Evolutionary conservation across 2,113 vertebrate species (phyloP).

Genomic region (Phrynosoma blainvillii): DNA sequence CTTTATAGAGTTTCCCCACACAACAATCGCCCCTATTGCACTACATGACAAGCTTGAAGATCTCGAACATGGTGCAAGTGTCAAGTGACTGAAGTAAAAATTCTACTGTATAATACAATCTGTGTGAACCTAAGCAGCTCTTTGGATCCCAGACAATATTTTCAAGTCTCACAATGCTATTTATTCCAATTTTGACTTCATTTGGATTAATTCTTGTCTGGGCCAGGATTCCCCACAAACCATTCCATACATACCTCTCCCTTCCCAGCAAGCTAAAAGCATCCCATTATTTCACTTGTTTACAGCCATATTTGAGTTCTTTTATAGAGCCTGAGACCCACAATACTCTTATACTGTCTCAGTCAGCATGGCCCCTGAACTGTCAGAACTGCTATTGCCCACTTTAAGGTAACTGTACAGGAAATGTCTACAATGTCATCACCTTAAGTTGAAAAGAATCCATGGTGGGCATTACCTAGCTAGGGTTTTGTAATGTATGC

Average conservation of each 20-base stretch:
- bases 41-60: background rate
- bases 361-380: fast-evolving
- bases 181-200: background rate
- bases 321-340: background rate
- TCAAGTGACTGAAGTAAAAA: background rate
- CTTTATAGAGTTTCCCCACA: background rate
- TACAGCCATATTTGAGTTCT: background rate
- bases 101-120: background rate
- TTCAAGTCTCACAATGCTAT: background rate
- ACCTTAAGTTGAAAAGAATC: background rate
- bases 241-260: background rate
- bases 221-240: background rate
- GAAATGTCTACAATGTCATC: background rate
- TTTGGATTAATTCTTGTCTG: background rate
- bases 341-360: background rate
- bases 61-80: background rate
- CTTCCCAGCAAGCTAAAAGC: background rate
- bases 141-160: background rate
- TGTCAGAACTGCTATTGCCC: background rate
- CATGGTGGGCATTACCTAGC: background rate
- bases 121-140: background rate
- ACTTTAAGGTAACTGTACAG: conserved; percentile 17
- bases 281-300: background rate
- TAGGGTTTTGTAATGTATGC: too few relatives aligned
- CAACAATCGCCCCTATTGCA: background rate